Evolutionary conservation across 2,113 vertebrate species (phyloP), one percentile per base, ranked within the genome.

Genomic region (Chaenocephalus aceratus): DNA sequence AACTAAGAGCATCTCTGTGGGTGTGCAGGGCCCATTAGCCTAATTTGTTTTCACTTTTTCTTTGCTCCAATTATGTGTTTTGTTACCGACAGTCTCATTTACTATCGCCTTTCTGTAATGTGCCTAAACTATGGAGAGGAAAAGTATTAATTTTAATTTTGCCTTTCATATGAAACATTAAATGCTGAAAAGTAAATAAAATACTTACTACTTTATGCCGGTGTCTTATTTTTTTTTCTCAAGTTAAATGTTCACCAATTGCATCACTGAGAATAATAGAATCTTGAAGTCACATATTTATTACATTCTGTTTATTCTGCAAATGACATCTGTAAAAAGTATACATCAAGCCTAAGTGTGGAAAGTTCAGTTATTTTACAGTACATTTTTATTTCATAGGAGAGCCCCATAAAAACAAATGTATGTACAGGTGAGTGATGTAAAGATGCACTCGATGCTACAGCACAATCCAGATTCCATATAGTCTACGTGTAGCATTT

Each of bases 141-240:
- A 79, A 89, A 92, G 84, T 92, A 87, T 87, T 92, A 86, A 86
- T 94, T 94, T 94, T 92, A 88, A 92, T 95, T 95, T 95, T 92
- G 91, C 94, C 90, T 96, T 96, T 95, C 93, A 94, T 95, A 96
- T 93, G 86, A 91, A 94, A 94, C 93, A 92, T 92, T 95, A 90
- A 94, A 95, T 92, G 93, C 94, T 95, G 93, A 95, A 89, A 93
- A 94, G 89, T 93, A 91, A 96, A 94, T 94, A 95, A 95, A 95
- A 91, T 95, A 94, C 93, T 94, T 93, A 95, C 86, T 94, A 86
- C 82, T 86, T 89, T 75, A 86, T 67, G 83, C 64, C 21, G 77
- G 58, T 62, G 63, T 79, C 45, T 51, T 56, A 6, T 53, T 48
- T 48, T 13, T 12, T 48, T 26, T 30, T 30, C 30, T 30, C 16